Evolutionary conservation across 2,797 vertebrate species (phyloP).

Genomic region (Pristis pectinata): DNA sequence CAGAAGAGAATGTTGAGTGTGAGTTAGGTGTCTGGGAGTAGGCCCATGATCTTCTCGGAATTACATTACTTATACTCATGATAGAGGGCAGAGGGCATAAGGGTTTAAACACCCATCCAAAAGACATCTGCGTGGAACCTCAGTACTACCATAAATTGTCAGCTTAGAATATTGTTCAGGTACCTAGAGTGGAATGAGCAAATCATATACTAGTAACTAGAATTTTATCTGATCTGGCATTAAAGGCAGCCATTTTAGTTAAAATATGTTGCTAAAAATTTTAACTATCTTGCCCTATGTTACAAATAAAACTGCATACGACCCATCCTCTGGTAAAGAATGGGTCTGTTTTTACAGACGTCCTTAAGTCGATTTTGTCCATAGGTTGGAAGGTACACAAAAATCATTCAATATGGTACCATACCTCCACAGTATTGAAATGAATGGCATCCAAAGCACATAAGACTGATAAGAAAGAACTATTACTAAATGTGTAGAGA

Average conservation of each 20-base stretch:
- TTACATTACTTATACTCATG: background rate
- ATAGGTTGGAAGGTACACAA: no score
- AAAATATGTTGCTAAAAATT: background rate
- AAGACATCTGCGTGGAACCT: background rate
- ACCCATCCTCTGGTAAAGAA: no score
- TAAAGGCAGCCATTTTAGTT: background rate
- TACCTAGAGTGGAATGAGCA: background rate
- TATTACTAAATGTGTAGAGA: no score
- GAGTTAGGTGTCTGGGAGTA: background rate
- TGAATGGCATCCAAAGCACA: no score
- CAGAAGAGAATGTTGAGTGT: background rate
- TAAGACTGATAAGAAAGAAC: no score
- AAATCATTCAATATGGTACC: no score
- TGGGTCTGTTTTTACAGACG: no score
- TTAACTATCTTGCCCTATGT: background rate
- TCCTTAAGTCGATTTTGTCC: no score
- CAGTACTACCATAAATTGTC: background rate
- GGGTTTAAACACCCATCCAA: background rate
- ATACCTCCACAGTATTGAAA: no score
- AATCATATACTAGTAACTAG: background rate
- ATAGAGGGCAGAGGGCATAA: background rate
- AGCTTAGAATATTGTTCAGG: background rate
- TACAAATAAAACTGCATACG: background rate
- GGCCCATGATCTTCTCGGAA: background rate
- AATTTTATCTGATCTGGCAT: background rate